phyloP scores from a whole-genome alignment of 2,888 invertebrate species.

The Leistus spinibarbis region DNA sequence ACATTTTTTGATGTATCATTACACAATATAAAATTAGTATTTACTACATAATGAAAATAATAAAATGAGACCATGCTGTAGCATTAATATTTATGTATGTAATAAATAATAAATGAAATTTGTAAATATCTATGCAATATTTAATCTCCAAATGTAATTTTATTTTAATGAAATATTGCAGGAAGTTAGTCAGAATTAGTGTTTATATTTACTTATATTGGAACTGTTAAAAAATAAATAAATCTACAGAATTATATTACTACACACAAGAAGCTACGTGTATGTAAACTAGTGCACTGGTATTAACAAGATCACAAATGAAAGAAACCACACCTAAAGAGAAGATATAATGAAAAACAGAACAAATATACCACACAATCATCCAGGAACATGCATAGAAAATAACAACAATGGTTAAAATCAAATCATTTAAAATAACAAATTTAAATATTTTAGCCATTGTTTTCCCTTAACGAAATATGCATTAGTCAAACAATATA shows the following conservation, averaged over 20 bases:
- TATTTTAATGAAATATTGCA: background rate
- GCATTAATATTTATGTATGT: background rate
- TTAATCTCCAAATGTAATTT: background rate
- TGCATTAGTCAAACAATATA: conserved; percentile 23
- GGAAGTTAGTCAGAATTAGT: background rate
- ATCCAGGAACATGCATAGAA: conserved; percentile 15
- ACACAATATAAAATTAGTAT: conserved; percentile 5
- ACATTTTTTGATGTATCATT: conserved; percentile 1
- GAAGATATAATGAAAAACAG: conserved; percentile 12
- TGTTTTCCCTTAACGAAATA: conserved; percentile 2
- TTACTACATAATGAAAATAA: background rate
- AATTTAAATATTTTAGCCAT: conserved; percentile 5
- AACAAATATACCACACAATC: conserved; percentile 10
- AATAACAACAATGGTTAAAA: conserved; percentile 15
- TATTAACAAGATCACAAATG: conserved; percentile 9
- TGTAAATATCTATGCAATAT: background rate
- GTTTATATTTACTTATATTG: background rate
- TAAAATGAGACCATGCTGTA: background rate
- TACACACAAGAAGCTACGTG: conserved; percentile 17
- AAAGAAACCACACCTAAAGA: conserved; percentile 7
- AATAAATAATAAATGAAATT: conserved; percentile 6
- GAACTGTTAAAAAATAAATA: background rate
- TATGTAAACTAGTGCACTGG: conserved; percentile 20
- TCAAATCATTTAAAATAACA: background rate
- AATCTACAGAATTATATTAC: conserved; percentile 1